Evolutionary conservation across 1,140 invertebrate species (phyloP).

Genomic region (Pachypeltis micranthus): DNA sequence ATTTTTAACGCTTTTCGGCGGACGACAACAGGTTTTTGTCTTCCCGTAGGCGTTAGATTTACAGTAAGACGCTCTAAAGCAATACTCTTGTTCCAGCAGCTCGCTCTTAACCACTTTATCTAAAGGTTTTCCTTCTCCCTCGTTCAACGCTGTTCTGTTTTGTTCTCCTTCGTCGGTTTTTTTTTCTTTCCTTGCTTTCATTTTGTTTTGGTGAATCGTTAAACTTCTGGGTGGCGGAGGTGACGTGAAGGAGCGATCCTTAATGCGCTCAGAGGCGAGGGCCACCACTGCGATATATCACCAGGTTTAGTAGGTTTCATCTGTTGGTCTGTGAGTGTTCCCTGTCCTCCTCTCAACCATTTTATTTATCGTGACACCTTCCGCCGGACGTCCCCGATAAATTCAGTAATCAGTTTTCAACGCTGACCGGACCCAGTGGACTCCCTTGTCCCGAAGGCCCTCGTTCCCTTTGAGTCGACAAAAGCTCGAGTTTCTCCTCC

Average conservation of each 20-base stretch:
- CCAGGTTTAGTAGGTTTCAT: not conserved
- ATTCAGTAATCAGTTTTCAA: not conserved
- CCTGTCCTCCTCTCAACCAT: not conserved
- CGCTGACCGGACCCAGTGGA: too few species aligned
- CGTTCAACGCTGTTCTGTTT: too few species aligned
- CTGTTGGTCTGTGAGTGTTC: not conserved
- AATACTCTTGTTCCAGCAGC: slow-evolving; percentile 11
- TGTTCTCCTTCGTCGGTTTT: too few species aligned
- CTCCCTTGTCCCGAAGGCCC: too few species aligned
- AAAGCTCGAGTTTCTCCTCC: too few species aligned
- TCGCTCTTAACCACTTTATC: slow-evolving; percentile 11
- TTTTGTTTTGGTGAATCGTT: slow-evolving; percentile 10
- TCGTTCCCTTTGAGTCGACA: too few species aligned
- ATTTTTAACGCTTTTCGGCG: not conserved
- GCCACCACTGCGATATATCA: slow-evolving; percentile 1
- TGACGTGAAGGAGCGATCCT: slow-evolving; percentile 6
- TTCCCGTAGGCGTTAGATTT: slow-evolving; percentile 3
- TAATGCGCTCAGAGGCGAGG: not conserved
- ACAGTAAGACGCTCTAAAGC: not conserved
- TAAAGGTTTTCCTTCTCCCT: not conserved
- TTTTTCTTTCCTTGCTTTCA: not conserved
- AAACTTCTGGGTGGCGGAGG: slow-evolving; percentile 6
- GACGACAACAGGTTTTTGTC: not conserved
- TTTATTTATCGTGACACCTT: not conserved
- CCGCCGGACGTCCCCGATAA: not conserved